Conservation (phyloP, 2,113 vertebrate genomes). For the Tyto alba region DNA sequence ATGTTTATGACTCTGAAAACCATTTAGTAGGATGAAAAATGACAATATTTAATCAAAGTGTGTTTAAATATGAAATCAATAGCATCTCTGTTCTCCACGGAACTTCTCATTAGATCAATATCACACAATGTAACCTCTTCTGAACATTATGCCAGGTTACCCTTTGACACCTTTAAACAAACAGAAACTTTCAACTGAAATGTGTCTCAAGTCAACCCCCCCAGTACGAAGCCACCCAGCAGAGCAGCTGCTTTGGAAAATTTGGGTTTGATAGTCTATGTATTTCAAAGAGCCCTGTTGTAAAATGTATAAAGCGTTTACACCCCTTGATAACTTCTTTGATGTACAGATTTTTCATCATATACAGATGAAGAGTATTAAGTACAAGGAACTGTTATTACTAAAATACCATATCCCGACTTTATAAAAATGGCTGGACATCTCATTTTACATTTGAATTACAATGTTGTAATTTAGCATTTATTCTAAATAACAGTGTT, state of each 20-base stretch:
- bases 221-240: neutral
- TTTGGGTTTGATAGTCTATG: neutral
- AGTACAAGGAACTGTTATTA: neutral
- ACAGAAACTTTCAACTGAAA: neutral
- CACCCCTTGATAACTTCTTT: neutral
- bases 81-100: neutral
- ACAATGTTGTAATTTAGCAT: neutral
- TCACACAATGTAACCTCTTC: neutral
- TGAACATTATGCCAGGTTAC: neutral
- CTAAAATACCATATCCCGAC: neutral
- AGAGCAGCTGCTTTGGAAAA: neutral
- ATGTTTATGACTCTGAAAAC: neutral
- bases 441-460: neutral
- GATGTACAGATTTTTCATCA: neutral
- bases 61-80: neutral
- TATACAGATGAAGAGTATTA: neutral
- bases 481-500: neutral
- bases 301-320: neutral
- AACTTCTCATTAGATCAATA: neutral
- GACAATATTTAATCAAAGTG: neutral
- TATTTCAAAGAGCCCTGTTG: neutral
- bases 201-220: neutral
- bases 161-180: neutral
- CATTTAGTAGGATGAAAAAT: neutral
- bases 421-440: neutral